phyloP scores from a whole-genome alignment of 2,797 vertebrate species.

The Otolemur crassicaudatus region DNA sequence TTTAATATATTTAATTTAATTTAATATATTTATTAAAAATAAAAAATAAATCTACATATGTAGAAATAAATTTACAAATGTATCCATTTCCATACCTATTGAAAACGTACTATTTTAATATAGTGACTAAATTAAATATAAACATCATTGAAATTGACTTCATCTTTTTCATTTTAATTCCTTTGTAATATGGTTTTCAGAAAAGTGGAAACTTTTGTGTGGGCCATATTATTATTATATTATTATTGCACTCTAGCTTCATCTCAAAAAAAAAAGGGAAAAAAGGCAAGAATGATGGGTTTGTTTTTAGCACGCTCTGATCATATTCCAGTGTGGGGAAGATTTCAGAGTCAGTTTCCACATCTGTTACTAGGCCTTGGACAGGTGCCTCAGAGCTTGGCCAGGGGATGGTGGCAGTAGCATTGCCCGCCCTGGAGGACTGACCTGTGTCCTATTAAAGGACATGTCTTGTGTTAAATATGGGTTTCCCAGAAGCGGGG shows the following conservation, averaged over 20 bases:
- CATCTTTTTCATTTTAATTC: background rate
- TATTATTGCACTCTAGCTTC: too few relatives aligned
- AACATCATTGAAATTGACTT: background rate
- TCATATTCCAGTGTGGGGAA: background rate
- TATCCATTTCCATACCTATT: background rate
- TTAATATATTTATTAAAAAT: too few relatives aligned
- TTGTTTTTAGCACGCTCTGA: background rate
- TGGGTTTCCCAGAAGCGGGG: too few relatives aligned
- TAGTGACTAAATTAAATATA: background rate
- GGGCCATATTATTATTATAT: background rate
- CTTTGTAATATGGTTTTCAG: background rate
- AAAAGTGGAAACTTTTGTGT: background rate
- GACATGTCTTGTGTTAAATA: fast-evolving
- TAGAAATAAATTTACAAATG: background rate
- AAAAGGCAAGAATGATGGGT: fast-evolving
- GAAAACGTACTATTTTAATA: background rate
- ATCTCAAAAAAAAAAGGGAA: too few relatives aligned
- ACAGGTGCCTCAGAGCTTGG: background rate
- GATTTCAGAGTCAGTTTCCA: background rate
- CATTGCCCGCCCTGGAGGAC: background rate
- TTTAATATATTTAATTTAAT: too few relatives aligned
- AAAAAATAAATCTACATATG: background rate
- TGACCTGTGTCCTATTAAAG: fast-evolving
- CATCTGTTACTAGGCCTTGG: background rate
- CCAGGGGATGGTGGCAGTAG: fast-evolving